These are phyloP conservation scores for Harpagus bidentatus DNA, from an alignment of 2,113 vertebrate genomes.

Conservation along the genomic window DNA sequence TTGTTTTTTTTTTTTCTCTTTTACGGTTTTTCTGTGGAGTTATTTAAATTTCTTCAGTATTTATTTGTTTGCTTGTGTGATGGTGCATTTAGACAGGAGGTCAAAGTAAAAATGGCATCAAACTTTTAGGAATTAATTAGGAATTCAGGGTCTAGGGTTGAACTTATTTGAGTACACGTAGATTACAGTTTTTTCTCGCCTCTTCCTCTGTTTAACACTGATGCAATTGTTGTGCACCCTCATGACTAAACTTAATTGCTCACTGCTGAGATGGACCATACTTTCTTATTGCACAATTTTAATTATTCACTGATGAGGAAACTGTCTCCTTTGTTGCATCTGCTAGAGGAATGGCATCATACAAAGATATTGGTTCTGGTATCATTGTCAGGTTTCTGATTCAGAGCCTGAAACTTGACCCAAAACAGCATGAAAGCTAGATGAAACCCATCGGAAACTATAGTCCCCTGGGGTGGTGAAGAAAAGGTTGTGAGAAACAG, in stretches of 20 bases:
- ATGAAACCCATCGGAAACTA: background rate
- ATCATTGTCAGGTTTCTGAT: background rate
- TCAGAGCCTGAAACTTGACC: background rate
- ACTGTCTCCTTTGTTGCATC: background rate
- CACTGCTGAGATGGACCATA: background rate
- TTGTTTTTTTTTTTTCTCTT: background rate
- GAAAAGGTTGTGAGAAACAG: background rate
- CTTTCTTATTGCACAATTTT: background rate
- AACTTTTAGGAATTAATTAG: background rate
- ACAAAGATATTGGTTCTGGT: background rate
- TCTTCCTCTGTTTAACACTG: background rate
- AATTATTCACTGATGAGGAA: background rate
- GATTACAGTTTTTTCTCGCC: background rate
- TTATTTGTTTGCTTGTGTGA: background rate
- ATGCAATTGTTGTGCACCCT: background rate
- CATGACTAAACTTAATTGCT: background rate
- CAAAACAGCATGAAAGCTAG: background rate
- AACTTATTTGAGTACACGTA: background rate
- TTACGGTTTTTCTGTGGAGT: background rate
- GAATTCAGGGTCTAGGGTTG: background rate
- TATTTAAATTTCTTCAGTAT: background rate
- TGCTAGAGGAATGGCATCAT: background rate
- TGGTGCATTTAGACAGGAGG: background rate
- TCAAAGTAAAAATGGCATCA: background rate
- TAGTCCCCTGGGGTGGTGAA: background rate